Conservation (phyloP, 2,888 invertebrate genomes). For the Magallana nippona region DNA sequence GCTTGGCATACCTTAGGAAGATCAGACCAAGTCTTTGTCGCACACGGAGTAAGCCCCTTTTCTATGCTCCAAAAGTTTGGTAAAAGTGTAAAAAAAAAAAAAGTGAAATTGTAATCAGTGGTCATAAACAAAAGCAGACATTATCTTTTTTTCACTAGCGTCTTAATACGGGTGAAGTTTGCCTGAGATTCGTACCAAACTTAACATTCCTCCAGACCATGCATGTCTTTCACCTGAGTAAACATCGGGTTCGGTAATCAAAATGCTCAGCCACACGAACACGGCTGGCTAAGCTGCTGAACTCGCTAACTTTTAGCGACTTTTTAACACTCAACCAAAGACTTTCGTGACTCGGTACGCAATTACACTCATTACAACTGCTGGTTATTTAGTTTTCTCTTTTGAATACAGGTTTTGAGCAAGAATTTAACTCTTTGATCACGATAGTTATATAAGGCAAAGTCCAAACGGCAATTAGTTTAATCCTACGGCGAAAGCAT, state of each 20-base stretch:
- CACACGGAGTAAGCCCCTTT: constrained; percentile 11
- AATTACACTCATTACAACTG: not conserved
- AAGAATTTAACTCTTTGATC: not conserved
- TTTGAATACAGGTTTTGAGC: not conserved
- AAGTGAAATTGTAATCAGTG: constrained; percentile 2
- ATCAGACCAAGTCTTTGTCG: not conserved
- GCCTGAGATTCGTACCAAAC: constrained; percentile 7
- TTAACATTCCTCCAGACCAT: constrained; percentile 14
- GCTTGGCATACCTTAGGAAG: constrained; percentile 14
- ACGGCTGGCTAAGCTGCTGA: not conserved
- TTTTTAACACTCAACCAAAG: not conserved
- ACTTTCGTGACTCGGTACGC: not conserved
- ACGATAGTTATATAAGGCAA: not conserved
- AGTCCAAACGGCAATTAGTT: not conserved
- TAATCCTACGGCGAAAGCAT: not conserved
- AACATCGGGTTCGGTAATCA: constrained; percentile 30
- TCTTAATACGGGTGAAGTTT: constrained; percentile 12
- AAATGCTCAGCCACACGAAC: constrained; percentile 21
- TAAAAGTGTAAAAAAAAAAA: not conserved
- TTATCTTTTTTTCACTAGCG: not conserved
- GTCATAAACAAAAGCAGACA: constrained; percentile 22
- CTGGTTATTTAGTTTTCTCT: not conserved
- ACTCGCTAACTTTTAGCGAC: not conserved
- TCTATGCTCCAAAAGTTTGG: not conserved
- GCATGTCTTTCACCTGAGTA: constrained; percentile 19